Evolutionary conservation across 2,113 vertebrate species (phyloP), one percentile per base, ranked within the genome.

Genomic region (Bucco capensis): DNA sequence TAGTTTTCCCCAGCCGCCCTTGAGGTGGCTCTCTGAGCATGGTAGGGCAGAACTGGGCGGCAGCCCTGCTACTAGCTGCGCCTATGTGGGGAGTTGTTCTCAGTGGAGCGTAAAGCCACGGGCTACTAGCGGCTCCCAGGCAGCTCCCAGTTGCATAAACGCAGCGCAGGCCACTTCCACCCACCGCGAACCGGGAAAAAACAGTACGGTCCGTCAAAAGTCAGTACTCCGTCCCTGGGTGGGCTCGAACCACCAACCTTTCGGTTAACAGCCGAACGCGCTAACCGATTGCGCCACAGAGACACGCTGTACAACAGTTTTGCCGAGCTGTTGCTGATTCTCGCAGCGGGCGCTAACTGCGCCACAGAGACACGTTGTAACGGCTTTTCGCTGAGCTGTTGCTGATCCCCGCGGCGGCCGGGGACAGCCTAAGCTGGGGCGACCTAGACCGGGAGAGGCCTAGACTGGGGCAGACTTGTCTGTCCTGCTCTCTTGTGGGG

Each of bases 221-320:
- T 3, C 2, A 17, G 15, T 27, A 15, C 15, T 9, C 7, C n/a
- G 86, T 97, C 94, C 93, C 96, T 97, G 96, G 96, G 92, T 97
- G 95, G 93, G 93, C 96, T 98, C 64, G 92, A 97, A 97, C 95
- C 97, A 97, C 97, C 96, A 97, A 89, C 88, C 92, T 97, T 97
- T 97, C 93, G 83, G 94, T 95, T 95, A 97, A 95, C 96, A 97
- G 96, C 95, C 93, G 92, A 97, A 96, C 64, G 83, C 95, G 94
- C 94, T 97, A 96, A 97, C 95, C 94, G 57, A 93, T 97, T 98
- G 95, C 91, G 92, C 93, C 92, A 97, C 95, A 96, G 94, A 97
- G 93, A 94, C 92, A 17, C 50, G 28, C 50, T 53, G 27, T 16
- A 8, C 4, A 3, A 5, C 2, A 8, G 14, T 7, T 16, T 10